Percentiles rank a stretch among this genome's conserved stretches.
phyloP scores from a whole-genome alignment of 2,797 vertebrate genomes.

The Sebastes oblongus region DNA sequence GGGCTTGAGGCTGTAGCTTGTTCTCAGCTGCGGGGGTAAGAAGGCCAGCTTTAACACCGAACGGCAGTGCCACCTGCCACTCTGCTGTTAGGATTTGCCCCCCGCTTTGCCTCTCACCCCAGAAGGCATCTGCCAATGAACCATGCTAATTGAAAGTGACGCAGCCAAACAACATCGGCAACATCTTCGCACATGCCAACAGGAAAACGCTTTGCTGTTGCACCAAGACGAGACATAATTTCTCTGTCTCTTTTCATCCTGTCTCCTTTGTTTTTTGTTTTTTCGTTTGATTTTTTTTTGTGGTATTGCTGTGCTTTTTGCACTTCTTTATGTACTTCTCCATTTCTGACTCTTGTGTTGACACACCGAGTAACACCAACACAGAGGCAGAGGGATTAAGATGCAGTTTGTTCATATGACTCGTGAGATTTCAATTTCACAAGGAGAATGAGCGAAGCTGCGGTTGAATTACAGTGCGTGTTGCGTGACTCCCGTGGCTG shows the following conservation, averaged over 20 bases:
- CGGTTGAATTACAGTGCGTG: constrained; percentile 16
- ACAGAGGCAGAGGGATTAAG: constrained; percentile 12
- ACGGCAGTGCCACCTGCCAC: constrained; percentile 74
- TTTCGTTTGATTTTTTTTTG: background rate
- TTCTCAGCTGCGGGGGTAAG: constrained; percentile 47
- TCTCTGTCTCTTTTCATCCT: background rate
- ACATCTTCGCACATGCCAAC: constrained; percentile 56
- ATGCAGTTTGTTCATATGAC: background rate
- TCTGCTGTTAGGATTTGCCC: constrained; percentile 62
- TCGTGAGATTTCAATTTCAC: constrained; percentile 36
- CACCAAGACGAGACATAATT: constrained; percentile 18
- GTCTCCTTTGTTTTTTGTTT: constrained; percentile 3
- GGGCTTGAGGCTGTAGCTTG: constrained; percentile 36
- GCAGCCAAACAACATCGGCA: constrained; percentile 58
- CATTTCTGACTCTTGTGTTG: constrained; percentile 10
- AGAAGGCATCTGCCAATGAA: constrained; percentile 57
- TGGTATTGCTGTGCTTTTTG: background rate
- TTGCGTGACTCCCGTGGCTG: constrained; percentile 18
- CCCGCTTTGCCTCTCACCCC: constrained; percentile 54
- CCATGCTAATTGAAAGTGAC: constrained; percentile 68
- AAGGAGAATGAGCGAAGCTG: constrained; percentile 20
- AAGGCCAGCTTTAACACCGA: constrained; percentile 56
- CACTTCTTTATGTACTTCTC: background rate
- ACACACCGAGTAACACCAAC: background rate
- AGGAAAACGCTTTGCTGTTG: constrained; percentile 47